Percentiles rank a stretch among this genome's conserved stretches.
phyloP scores from a whole-genome alignment of 2,113 vertebrate species.

The Geococcyx californianus region DNA sequence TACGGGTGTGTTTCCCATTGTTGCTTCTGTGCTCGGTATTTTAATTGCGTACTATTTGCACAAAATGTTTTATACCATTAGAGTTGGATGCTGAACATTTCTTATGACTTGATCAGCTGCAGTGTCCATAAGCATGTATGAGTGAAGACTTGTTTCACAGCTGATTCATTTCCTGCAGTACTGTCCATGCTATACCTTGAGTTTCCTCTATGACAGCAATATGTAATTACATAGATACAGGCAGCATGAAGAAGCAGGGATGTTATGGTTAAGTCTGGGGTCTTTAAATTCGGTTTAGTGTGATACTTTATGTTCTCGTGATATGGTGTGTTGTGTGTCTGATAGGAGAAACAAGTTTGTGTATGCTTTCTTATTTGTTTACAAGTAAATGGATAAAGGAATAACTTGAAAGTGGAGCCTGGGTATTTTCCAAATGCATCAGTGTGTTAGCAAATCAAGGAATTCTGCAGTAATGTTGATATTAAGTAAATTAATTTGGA shows the following conservation, averaged over 20 bases:
- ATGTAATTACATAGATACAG: neutral
- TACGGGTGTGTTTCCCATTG: neutral
- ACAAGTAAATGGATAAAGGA: neutral
- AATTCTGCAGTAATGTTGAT: neutral
- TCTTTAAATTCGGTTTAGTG: neutral
- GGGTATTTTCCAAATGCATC: neutral
- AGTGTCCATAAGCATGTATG: neutral
- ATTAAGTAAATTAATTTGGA: neutral
- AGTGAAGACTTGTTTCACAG: neutral
- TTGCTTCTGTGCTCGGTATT: neutral
- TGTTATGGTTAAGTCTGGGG: neutral
- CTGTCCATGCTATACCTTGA: rapidly evolving
- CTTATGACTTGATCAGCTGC: neutral
- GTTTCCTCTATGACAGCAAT: neutral
- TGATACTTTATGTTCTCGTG: neutral
- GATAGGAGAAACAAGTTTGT: neutral
- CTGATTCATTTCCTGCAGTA: conserved; percentile 21
- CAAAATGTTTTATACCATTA: neutral
- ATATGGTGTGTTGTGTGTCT: rapidly evolving
- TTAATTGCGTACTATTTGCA: neutral
- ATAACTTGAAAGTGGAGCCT: neutral
- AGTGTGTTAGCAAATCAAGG: neutral
- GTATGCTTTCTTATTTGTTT: neutral
- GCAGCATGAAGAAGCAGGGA: neutral
- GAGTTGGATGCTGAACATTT: neutral